Conservation (phyloP, 2,888 invertebrate species). For the Macrosoma leucophasiata region DNA sequence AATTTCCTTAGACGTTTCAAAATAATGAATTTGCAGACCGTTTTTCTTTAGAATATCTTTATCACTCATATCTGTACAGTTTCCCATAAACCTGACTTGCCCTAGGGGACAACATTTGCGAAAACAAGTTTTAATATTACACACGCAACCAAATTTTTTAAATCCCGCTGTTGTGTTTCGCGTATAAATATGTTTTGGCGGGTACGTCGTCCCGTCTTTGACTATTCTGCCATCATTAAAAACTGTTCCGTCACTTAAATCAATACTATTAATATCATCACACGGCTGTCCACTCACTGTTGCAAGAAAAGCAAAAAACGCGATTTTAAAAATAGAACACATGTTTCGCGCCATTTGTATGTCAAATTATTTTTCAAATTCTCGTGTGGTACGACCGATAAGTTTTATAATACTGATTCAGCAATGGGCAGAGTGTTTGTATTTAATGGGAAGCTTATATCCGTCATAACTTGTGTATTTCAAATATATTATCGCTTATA, state of each 20-base stretch:
- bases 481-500: too few relatives aligned
- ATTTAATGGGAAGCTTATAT: too few relatives aligned
- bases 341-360: slow-evolving; percentile 10
- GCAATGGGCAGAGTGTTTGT: slow-evolving; percentile 7
- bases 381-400: slow-evolving; percentile 11
- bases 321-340: slow-evolving; percentile 18
- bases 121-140: slow-evolving; percentile 43
- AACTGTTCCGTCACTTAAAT: slow-evolving; percentile 34
- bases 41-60: slow-evolving; percentile 33
- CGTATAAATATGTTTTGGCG: slow-evolving; percentile 37
- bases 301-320: slow-evolving; percentile 27
- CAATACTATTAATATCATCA: slow-evolving; percentile 37
- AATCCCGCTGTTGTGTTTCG: slow-evolving; percentile 38
- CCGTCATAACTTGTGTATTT: too few relatives aligned
- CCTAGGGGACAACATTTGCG: slow-evolving; percentile 56
- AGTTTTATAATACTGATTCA: slow-evolving; percentile 18
- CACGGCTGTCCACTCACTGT: slow-evolving; percentile 37
- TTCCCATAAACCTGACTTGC: slow-evolving; percentile 19
- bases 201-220: slow-evolving; percentile 37
- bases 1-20: slow-evolving; percentile 30
- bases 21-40: slow-evolving; percentile 33
- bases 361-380: slow-evolving; percentile 13
- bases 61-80: slow-evolving; percentile 31
- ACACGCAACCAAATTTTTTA: slow-evolving; percentile 47
- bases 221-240: slow-evolving; percentile 32